Conservation (phyloP, 2,888 invertebrate species). For the Drymonia ruficornis region DNA sequence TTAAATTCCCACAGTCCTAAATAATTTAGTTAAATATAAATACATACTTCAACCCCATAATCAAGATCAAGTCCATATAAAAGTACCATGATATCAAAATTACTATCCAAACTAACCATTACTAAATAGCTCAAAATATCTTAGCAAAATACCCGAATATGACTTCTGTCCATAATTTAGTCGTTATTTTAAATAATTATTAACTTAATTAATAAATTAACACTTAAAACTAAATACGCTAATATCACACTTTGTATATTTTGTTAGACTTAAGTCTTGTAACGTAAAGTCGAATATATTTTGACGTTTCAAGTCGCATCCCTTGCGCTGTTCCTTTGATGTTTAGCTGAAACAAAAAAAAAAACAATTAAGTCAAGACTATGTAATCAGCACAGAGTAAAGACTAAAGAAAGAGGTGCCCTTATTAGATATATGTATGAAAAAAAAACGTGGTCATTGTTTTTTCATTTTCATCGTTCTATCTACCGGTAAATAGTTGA, state of each 20-base stretch:
- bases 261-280: constrained; percentile 35
- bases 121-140: not conserved
- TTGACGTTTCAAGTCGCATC: constrained; percentile 67
- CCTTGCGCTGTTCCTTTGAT: constrained; percentile 76
- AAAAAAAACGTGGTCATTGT: no score
- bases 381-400: no score
- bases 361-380: constrained; percentile 11
- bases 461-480: no score
- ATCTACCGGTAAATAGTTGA: no score
- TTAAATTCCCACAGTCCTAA: not conserved
- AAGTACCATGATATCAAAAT: not conserved
- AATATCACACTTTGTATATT: constrained; percentile 77
- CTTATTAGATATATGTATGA: no score
- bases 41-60: not conserved
- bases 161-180: constrained; percentile 4
- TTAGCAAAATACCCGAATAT: constrained; percentile 5
- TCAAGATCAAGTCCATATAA: not conserved
- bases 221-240: constrained; percentile 66
- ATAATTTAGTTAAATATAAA: constrained; percentile 1
- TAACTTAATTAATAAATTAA: constrained; percentile 68
- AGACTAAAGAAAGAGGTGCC: no score
- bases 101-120: not conserved
- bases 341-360: constrained; percentile 76
- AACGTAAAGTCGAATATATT: constrained; percentile 15
- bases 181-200: constrained; percentile 21